These are phyloP conservation scores for Steinernema feltiae DNA, from an alignment of 1,140 invertebrate genomes.

Conservation along the genomic window DNA sequence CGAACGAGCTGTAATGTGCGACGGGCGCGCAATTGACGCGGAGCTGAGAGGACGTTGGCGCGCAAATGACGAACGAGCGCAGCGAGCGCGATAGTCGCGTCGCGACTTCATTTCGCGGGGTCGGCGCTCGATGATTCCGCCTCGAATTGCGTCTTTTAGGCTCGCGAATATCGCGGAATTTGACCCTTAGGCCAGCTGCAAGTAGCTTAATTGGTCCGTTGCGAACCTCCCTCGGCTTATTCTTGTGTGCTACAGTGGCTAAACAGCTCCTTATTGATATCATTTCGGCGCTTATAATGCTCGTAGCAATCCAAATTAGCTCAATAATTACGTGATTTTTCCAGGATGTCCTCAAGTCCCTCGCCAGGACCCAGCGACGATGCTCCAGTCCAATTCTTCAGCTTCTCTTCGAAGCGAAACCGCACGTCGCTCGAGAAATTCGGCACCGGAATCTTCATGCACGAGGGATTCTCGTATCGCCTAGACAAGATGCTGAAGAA, in stretches of 20 bases:
- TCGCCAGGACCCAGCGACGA: too few species aligned
- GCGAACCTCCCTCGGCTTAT: too few species aligned
- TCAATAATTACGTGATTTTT: not conserved
- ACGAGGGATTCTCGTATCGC: not conserved
- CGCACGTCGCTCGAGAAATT: not conserved
- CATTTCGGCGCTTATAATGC: not conserved
- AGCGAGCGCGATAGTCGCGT: too few species aligned
- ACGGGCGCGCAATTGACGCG: not conserved
- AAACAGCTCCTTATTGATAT: not conserved
- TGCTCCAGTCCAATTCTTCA: not conserved
- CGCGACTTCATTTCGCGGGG: not conserved
- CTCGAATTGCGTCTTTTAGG: too few species aligned
- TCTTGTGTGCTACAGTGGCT: too few species aligned
- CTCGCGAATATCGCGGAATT: not conserved
- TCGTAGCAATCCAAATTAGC: not conserved
- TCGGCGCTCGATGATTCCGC: not conserved
- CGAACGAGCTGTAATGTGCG: not conserved
- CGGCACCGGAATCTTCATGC: not conserved
- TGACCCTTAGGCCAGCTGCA: too few species aligned
- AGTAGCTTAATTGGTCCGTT: too few species aligned
- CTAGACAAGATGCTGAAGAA: not conserved
- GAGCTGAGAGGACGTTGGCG: not conserved
- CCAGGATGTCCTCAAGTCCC: not conserved
- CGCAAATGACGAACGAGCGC: not conserved
- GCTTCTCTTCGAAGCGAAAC: constrained; percentile 1